phyloP scores from a whole-genome alignment of 2,888 invertebrate species.

The Lucinisca nassula region DNA sequence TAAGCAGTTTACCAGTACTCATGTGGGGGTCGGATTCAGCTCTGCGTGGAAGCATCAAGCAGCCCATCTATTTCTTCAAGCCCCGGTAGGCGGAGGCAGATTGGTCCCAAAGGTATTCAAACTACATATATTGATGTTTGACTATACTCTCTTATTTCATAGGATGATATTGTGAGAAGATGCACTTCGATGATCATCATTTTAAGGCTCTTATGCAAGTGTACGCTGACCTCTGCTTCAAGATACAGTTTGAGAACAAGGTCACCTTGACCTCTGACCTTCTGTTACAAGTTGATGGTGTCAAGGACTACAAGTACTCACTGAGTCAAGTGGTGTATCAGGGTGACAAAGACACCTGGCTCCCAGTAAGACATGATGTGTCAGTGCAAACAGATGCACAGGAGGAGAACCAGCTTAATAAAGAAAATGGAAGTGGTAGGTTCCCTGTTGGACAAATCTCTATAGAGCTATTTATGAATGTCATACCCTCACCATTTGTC shows the following conservation, averaged over 20 bases:
- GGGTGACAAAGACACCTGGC: background rate
- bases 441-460: too few species aligned
- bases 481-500: too few species aligned
- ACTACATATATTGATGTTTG: too few species aligned
- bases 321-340: background rate
- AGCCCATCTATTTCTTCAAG: too few species aligned
- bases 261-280: constrained; percentile 35
- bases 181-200: background rate
- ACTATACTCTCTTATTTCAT: too few species aligned
- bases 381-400: constrained; percentile 16
- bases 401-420: background rate
- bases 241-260: constrained; percentile 35
- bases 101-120: too few species aligned
- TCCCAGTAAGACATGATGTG: background rate
- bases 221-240: constrained; percentile 36
- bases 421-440: constrained; percentile 2
- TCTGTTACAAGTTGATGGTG: constrained; percentile 33
- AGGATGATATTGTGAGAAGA: too few species aligned
- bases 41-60: too few species aligned
- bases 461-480: too few species aligned
- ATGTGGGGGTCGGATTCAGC: too few species aligned
- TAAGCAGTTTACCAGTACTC: too few species aligned
- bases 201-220: constrained; percentile 32
- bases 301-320: constrained; percentile 44
- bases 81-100: too few species aligned